Conservation (phyloP, 1,140 invertebrate species). For the Riptortus pedestris region DNA sequence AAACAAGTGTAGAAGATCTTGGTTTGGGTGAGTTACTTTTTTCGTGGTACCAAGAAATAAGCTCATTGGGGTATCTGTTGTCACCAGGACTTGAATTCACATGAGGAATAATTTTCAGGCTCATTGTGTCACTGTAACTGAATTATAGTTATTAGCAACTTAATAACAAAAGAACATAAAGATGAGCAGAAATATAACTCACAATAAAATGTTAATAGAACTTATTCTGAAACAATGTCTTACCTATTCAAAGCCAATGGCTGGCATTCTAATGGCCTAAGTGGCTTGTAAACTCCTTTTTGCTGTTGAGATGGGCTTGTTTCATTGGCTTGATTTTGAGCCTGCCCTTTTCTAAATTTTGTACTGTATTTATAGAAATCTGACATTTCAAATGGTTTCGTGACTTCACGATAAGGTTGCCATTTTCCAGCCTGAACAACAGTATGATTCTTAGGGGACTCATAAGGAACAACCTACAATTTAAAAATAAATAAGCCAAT, state of each 20-base stretch:
- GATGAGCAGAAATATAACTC: not conserved
- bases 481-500: constrained; percentile 34
- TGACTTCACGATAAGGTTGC: constrained; percentile 84
- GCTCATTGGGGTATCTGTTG: constrained; percentile 36
- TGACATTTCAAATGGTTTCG: constrained; percentile 92
- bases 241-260: constrained; percentile 30
- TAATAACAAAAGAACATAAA: not conserved
- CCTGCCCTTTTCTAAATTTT: constrained; percentile 57
- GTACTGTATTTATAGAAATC: constrained; percentile 97
- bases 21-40: constrained; percentile 32
- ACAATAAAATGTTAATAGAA: not conserved
- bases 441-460: constrained; percentile 67
- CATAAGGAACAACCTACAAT: constrained; percentile 47
- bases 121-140: constrained; percentile 12
- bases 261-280: constrained; percentile 41
- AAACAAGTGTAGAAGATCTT: constrained; percentile 34
- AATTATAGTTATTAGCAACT: constrained; percentile 15
- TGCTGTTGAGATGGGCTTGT: constrained; percentile 35
- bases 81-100: constrained; percentile 33
- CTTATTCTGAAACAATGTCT: not conserved
- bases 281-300: constrained; percentile 41
- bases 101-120: constrained; percentile 14
- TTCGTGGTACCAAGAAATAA: constrained; percentile 40
- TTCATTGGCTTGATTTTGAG: constrained; percentile 15
- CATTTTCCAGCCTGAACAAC: constrained; percentile 77